A percentile compares a stretch with the other conserved stretches of the same genome.
These are phyloP conservation scores for Neostethus bicornis DNA, from an alignment of 2,797 vertebrate genomes.

Conservation along the genomic window DNA sequence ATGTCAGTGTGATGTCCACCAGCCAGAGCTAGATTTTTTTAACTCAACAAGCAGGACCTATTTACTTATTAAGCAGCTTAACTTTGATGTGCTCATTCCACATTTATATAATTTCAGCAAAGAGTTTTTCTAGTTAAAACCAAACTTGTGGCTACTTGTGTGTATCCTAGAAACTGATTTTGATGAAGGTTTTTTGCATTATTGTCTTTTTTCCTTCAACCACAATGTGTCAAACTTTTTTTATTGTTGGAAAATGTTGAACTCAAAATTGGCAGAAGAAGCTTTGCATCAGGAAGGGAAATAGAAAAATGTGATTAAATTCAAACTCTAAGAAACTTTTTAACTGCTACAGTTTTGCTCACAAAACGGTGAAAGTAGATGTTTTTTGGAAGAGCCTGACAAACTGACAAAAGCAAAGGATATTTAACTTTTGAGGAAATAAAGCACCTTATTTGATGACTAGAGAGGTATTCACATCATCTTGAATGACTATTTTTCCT, in stretches of 20 bases:
- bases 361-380: neutral
- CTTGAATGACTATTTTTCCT: neutral
- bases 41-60: conserved; percentile 20
- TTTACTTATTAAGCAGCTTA: conserved; percentile 21
- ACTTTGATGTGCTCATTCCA: neutral
- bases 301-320: neutral
- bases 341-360: neutral
- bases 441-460: neutral
- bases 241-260: neutral
- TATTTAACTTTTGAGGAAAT: neutral
- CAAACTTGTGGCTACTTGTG: neutral
- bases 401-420: neutral
- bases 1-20: too few species aligned
- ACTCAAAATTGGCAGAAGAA: neutral
- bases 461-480: neutral
- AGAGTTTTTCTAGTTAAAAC: neutral
- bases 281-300: conserved; percentile 1
- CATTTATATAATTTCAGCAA: neutral
- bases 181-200: neutral
- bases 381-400: neutral
- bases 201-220: conserved; percentile 1
- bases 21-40: too few species aligned
- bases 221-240: conserved; percentile 22
- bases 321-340: neutral
- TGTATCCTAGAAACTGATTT: neutral